Evolutionary conservation across 1,140 invertebrate genomes (phyloP).

Genomic region (Plodia interpunctella): DNA sequence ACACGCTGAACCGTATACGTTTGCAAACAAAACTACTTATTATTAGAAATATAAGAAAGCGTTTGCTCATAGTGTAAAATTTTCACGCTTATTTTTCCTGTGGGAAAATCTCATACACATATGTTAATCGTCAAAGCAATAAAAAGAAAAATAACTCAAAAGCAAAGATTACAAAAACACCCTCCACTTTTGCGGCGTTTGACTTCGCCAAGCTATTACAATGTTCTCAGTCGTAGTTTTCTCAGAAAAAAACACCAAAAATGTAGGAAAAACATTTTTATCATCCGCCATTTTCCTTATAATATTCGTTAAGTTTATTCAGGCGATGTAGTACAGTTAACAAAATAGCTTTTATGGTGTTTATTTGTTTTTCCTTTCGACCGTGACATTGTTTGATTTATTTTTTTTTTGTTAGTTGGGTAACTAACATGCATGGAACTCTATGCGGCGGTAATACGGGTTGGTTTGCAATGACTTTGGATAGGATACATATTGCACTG

Average conservation of each 20-base stretch:
- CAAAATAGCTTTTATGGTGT: neutral
- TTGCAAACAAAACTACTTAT: too few species aligned
- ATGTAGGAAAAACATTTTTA: neutral
- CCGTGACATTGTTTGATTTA: neutral
- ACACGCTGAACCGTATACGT: too few species aligned
- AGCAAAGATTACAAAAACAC: neutral
- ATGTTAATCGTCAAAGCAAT: neutral
- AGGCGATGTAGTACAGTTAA: neutral
- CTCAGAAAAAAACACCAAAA: neutral
- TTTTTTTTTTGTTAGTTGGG: neutral
- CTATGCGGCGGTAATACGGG: too few species aligned
- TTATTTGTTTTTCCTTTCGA: neutral
- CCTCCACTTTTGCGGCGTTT: neutral
- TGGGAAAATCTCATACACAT: neutral
- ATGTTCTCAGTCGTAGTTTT: neutral
- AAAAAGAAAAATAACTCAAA: neutral
- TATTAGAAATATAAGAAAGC: too few species aligned
- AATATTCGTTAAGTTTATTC: neutral
- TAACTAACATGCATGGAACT: too few species aligned
- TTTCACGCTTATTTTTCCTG: neutral
- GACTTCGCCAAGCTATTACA: slow-evolving; percentile 1
- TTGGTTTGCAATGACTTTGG: too few species aligned
- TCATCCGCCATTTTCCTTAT: neutral
- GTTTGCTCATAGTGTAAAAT: too few species aligned
- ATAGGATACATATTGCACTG: too few species aligned